Evolutionary conservation across 2,888 invertebrate species (phyloP), one percentile per base, ranked within the genome.

Genomic region (Xanthia icteritia): DNA sequence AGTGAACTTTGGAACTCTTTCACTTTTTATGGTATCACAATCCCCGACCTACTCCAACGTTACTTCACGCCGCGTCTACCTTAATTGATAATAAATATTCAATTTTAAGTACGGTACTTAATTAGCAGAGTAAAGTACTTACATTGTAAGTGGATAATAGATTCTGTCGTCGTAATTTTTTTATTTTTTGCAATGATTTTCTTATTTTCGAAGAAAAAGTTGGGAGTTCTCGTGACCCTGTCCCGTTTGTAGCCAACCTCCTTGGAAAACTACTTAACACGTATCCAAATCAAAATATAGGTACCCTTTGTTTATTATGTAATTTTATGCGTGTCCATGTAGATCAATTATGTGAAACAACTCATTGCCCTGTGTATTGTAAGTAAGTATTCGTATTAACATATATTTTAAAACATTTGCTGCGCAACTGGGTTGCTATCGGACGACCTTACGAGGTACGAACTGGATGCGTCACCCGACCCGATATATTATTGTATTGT

Each of bases 1-100:
- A 94, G 92, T 90, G 90, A 92, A 94, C 93, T 94, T 93, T 93
- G 93, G 90, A 92, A 92, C 92, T 94, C 92, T 94, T 94, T 93
- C 93, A 93, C 93, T 94, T 94, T 92, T 91, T 89, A 88, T 89
- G 76, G 81, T 84, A 84, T 87, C 81, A 82, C 76, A 80, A 83
- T 78, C 70, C 83, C 68, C 76, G 83, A 87, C 87, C 86, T 86
- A 83, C 82, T 70, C 64, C 78, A 88, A 84, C 64, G 27, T 76
- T 79, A 72, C 45, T 72, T 74, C 27, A 76, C 54, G 51, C 39
- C 42, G 54, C 81, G 31, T 68, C 39, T 63, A 71, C 65, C 67
- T 82, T 65, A 51, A 72, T 60, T 64, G 65, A 69, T 60, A 69
- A 83, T 83, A 73, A 72, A 70, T 73, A 83, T 83, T 72, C 17